Evolutionary conservation across 2,113 vertebrate species (phyloP).

Genomic region (Myxocyprinus asiaticus): DNA sequence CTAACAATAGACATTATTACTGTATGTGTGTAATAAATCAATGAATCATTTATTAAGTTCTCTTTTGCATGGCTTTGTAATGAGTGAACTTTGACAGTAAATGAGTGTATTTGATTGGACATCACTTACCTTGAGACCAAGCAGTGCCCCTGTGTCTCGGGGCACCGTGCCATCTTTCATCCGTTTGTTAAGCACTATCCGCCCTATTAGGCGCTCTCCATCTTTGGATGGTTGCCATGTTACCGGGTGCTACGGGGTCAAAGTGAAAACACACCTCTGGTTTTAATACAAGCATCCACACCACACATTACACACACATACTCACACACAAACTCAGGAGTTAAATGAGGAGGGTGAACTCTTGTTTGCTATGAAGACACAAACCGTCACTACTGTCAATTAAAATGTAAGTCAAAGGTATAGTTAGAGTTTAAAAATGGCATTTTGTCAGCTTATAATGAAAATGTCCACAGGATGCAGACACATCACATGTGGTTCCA

Average conservation of each 20-base stretch:
- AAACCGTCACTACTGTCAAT: not conserved
- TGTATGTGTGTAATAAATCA: too few species aligned
- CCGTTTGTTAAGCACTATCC: constrained; percentile 92
- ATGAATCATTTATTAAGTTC: too few species aligned
- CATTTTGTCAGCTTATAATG: too few species aligned
- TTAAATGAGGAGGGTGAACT: constrained; percentile 1
- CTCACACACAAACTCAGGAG: not conserved
- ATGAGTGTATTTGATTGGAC: not conserved
- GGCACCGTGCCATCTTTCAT: constrained; percentile 92
- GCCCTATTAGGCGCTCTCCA: constrained; percentile 93
- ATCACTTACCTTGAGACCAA: constrained; percentile 90
- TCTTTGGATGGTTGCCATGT: constrained; percentile 97
- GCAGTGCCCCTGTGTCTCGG: constrained; percentile 88
- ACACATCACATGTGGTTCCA: too few species aligned
- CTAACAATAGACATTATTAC: too few species aligned
- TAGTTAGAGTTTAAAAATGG: too few species aligned
- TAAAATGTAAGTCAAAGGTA: not conserved
- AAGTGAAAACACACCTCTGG: constrained; percentile 50
- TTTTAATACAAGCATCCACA: constrained; percentile 41
- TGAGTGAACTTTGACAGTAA: not conserved
- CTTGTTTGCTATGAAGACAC: not conserved
- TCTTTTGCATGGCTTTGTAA: not conserved
- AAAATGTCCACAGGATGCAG: too few species aligned
- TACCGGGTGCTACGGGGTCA: constrained; percentile 83
- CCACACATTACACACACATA: constrained; percentile 5